Conservation (phyloP, 2,888 invertebrate genomes). For the Drosophila fulvimacula region DNA sequence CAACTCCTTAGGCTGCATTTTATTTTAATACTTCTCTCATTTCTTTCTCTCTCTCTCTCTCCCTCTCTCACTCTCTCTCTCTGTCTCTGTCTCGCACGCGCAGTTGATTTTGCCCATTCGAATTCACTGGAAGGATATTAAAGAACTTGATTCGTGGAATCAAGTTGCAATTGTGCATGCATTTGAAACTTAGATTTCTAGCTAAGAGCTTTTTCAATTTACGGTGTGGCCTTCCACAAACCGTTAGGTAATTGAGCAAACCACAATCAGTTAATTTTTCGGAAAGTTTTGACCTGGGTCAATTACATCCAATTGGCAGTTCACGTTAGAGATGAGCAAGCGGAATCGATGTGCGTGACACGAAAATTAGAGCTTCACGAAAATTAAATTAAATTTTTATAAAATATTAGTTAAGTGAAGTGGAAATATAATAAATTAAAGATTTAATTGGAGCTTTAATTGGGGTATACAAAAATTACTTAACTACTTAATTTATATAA, state of each 20-base stretch:
- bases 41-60: neutral
- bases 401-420: neutral
- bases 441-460: neutral
- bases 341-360: neutral
- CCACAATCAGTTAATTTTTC: neutral
- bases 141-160: conserved; percentile 6
- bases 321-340: neutral
- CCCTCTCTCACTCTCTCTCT: neutral
- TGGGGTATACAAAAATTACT: neutral
- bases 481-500: neutral
- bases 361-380: neutral
- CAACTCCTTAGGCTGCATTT: conserved; percentile 44
- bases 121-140: conserved; percentile 11
- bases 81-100: neutral
- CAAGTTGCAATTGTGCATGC: neutral
- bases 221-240: neutral
- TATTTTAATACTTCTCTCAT: conserved; percentile 8
- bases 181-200: neutral
- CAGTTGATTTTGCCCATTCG: neutral
- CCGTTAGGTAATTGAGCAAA: conserved; percentile 1
- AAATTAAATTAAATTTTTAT: no score
- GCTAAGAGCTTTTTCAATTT: neutral
- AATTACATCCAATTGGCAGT: conserved; percentile 8
- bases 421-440: neutral
- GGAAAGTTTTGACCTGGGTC: conserved; percentile 16